Conservation (phyloP, 2,797 vertebrate genomes). For the Brachyalestes nurse region DNA sequence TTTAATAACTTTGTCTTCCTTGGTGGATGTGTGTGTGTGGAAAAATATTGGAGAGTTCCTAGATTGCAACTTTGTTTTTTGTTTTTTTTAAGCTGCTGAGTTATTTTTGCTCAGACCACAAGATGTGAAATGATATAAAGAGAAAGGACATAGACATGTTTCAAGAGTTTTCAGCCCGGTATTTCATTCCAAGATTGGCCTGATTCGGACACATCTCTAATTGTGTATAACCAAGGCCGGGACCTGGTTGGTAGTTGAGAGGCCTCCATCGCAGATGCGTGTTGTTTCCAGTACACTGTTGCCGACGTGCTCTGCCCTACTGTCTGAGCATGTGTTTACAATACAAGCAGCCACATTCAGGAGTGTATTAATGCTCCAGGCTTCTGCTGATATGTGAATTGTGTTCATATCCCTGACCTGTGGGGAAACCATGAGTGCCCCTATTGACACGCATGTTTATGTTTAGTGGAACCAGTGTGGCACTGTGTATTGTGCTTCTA, state of each 20-base stretch:
- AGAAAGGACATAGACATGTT: too few species aligned
- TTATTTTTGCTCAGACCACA: too few species aligned
- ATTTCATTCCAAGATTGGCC: background rate
- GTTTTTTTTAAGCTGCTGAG: too few species aligned
- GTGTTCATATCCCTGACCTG: background rate
- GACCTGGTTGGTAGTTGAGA: background rate
- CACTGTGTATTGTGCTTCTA: background rate
- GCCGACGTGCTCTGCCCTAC: background rate
- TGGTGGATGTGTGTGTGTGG: too few species aligned
- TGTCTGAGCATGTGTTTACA: conserved; percentile 11
- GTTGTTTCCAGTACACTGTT: background rate
- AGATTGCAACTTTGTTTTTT: too few species aligned
- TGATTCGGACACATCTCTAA: background rate
- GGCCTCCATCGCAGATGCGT: background rate
- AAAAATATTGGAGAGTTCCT: too few species aligned
- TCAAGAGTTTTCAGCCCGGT: background rate
- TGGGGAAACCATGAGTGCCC: background rate
- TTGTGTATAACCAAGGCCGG: background rate
- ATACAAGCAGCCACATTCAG: background rate
- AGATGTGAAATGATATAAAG: too few species aligned
- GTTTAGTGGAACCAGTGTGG: background rate
- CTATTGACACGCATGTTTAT: background rate
- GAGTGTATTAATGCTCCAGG: background rate
- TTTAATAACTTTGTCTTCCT: too few species aligned
- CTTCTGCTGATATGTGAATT: background rate